Base-by-base conservation (phyloP, 2,888 invertebrate species). In the Netelia inedita region DNA sequence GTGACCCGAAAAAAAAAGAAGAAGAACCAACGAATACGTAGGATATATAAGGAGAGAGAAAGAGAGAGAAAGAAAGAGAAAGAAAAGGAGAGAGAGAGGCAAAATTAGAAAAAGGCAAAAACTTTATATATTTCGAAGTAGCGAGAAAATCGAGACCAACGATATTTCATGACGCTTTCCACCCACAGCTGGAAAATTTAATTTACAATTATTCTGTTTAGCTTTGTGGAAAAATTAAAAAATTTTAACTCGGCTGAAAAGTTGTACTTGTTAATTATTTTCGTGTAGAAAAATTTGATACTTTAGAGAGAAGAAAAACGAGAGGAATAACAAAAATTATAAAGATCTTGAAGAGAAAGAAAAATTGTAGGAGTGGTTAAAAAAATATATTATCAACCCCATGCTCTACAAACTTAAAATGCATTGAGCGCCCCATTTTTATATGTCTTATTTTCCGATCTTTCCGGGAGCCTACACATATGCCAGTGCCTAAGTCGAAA, bases 1-100 rank as follows among this genome's bases (percentile, higher is more conserved):
- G 74, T 79, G 83, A 83, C 79, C 57, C 9, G 71, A 73, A 79
- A 79, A 83, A 82, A 66, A 78, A 19, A 72, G 23, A 41, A 65
- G 1, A 2, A 19, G 10, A 23, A 57, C 16, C 5, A 16, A 61
- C 9, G 35, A 63, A n/a, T 65, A 23, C n/a, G 2, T 61, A 43
- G 63, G 9, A 50, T 28, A 63, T 1, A 1, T 0, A 8, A 9
- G 35, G n/a, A 9, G n/a, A 16, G 5, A 50, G 28, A 63, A 50
- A 35, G 9, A 28, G 28, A 28, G 3, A 28, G 28, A 28, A 5
- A 28, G 28, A 28, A 5, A 28, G 28, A 28, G 1, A 28, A 3
- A 28, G 28, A 28, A 3, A 28, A 1, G 3, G 28, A 28, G 28
- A 28, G 1, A 9, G 46, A 46, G 14, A 46, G 14, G 1, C 14